Evolutionary conservation across 2,888 invertebrate species (phyloP).

Genomic region (Pediacus dermestoides): DNA sequence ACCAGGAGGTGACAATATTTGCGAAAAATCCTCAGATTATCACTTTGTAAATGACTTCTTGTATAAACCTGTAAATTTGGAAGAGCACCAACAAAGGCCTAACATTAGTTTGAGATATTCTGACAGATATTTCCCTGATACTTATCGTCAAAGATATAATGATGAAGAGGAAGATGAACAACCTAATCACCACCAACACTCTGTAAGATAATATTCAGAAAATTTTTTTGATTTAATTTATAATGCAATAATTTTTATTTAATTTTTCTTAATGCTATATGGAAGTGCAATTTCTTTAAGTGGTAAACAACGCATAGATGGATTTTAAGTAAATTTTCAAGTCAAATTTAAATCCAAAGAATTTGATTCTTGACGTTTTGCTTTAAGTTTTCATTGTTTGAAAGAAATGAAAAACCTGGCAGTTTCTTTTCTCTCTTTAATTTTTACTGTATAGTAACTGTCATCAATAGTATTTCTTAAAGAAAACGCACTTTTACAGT

Average conservation of each 20-base stretch:
- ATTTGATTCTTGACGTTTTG: too few relatives aligned
- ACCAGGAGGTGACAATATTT: conserved; percentile 82
- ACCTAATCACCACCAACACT: conserved; percentile 44
- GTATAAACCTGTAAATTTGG: conserved; percentile 81
- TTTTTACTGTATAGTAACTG: too few relatives aligned
- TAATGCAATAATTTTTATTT: conserved; percentile 1
- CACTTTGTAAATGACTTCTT: conserved; percentile 91
- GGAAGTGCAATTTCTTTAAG: too few relatives aligned
- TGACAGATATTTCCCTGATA: conserved; percentile 79
- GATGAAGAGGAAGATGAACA: conserved; percentile 55
- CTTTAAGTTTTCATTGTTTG: too few relatives aligned
- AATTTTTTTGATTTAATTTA: conserved; percentile 5
- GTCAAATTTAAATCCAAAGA: too few relatives aligned
- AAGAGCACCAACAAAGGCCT: conserved; percentile 76
- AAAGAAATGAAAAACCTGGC: too few relatives aligned
- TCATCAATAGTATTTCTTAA: too few relatives aligned
- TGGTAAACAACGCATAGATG: too few relatives aligned
- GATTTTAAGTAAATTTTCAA: too few relatives aligned
- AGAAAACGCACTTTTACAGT: too few relatives aligned
- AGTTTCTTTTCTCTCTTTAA: too few relatives aligned
- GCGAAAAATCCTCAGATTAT: conserved; percentile 83
- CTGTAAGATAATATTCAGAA: conserved; percentile 30
- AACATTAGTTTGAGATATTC: conserved; percentile 76
- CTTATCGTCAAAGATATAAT: conserved; percentile 64
- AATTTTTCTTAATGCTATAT: neutral